A percentile compares a stretch with the other conserved stretches of the same genome.
Conservation (phyloP, 53 echinoderm and acorn worm genomes). For the Holothuria leucospilota region DNA sequence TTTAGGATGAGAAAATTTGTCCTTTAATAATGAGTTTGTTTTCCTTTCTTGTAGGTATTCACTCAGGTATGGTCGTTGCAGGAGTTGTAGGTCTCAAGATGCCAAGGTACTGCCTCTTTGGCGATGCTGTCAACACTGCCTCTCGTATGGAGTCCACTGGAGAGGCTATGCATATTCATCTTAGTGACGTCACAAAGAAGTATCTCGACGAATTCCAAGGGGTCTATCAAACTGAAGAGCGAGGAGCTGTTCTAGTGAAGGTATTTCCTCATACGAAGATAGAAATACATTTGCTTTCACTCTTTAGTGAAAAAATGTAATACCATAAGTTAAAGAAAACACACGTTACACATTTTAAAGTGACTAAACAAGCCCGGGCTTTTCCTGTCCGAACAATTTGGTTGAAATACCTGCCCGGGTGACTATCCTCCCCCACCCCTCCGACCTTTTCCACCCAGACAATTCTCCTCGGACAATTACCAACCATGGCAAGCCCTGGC, state of each 20-base stretch:
- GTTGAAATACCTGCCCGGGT: too few relatives aligned
- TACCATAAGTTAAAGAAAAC: too few relatives aligned
- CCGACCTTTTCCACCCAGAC: too few relatives aligned
- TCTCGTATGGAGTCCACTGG: slow-evolving; percentile 94
- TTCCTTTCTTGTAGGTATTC: slow-evolving; percentile 69
- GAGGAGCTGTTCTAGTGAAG: slow-evolving; percentile 81
- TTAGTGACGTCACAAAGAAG: slow-evolving; percentile 80
- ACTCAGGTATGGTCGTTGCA: slow-evolving; percentile 87
- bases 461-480: too few relatives aligned
- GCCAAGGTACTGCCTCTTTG: slow-evolving; percentile 93
- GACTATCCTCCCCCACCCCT: too few relatives aligned
- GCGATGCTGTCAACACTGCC: slow-evolving; percentile 93
- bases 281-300: background rate
- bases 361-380: too few relatives aligned
- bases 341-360: too few relatives aligned
- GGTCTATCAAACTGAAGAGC: slow-evolving; percentile 71
- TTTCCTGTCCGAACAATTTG: too few relatives aligned
- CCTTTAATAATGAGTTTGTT: too few relatives aligned
- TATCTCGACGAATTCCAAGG: slow-evolving; percentile 63
- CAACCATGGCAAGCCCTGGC: too few relatives aligned
- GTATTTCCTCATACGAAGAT: slow-evolving; percentile 31
- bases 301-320: background rate
- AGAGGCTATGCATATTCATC: slow-evolving; percentile 75
- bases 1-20: too few relatives aligned
- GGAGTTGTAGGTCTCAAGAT: slow-evolving; percentile 93